A percentile compares a stretch with the other conserved stretches of the same genome.
These are phyloP conservation scores for Ceyx melanurus DNA, from an alignment of 2,113 vertebrate genomes.

Conservation along the genomic window DNA sequence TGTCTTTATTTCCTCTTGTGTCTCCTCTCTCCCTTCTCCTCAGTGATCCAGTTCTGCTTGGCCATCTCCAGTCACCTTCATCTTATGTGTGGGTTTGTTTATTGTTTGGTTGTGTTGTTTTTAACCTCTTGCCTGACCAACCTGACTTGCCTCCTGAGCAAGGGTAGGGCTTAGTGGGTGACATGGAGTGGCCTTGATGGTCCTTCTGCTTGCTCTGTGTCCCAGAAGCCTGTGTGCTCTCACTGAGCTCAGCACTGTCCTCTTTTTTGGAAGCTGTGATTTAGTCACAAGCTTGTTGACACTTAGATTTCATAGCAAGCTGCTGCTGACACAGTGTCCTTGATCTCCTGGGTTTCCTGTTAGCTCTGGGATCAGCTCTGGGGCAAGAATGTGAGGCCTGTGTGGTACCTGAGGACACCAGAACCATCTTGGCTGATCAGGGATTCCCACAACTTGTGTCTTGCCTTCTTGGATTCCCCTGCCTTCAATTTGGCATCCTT, in stretches of 20 bases:
- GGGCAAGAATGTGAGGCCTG: not conserved
- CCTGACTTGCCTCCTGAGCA: not conserved
- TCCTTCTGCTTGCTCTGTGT: not conserved
- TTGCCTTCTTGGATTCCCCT: not conserved
- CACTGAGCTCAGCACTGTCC: rapidly evolving
- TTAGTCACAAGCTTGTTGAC: too few relatives aligned
- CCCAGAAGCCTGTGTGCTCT: rapidly evolving
- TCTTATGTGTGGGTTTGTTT: too few relatives aligned
- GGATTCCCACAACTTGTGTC: not conserved
- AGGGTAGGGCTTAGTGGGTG: not conserved
- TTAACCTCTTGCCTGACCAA: not conserved
- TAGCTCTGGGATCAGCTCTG: not conserved
- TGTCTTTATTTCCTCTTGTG: not conserved
- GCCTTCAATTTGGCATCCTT: not conserved
- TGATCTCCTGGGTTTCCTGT: rapidly evolving
- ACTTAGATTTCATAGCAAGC: not conserved
- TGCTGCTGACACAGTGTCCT: not conserved
- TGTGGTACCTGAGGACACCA: rapidly evolving
- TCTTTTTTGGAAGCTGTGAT: not conserved
- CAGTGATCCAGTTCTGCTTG: not conserved
- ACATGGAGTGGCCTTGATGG: too few relatives aligned
- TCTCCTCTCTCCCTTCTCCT: not conserved
- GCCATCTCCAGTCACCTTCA: rapidly evolving
- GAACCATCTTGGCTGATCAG: not conserved
- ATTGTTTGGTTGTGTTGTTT: not conserved